Conservation (phyloP, 2,113 vertebrate species). For the Saguinus imperator region DNA sequence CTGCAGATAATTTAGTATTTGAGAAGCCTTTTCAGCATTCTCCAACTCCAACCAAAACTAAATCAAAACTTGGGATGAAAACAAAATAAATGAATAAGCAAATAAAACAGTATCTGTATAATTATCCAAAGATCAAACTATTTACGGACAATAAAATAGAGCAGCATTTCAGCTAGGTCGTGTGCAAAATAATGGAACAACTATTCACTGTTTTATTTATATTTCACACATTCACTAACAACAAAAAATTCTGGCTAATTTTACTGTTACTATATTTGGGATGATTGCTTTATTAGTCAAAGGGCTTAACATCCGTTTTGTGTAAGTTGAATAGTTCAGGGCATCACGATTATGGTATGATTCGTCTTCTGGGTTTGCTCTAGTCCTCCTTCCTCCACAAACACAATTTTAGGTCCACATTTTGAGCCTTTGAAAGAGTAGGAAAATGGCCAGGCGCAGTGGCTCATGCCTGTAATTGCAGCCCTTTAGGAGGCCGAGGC, state of each 20-base stretch:
- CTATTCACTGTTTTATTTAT: neutral
- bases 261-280: neutral
- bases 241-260: neutral
- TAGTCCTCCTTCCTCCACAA: neutral
- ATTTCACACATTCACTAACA: neutral
- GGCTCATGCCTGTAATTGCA: too few relatives aligned
- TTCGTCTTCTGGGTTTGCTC: neutral
- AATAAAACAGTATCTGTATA: constrained; percentile 62
- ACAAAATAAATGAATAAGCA: constrained; percentile 45
- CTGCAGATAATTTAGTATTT: constrained; percentile 67
- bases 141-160: neutral
- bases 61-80: constrained; percentile 25
- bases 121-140: constrained; percentile 55
- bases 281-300: neutral
- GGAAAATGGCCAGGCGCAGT: too few relatives aligned
- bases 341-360: neutral
- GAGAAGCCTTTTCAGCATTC: constrained; percentile 60
- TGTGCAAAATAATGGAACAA: neutral
- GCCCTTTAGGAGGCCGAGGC: too few relatives aligned
- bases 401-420: neutral
- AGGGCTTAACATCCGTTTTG: neutral
- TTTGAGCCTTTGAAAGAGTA: neutral
- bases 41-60: constrained; percentile 68
- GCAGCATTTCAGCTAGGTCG: neutral
- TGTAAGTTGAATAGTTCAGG: neutral